These are phyloP conservation scores for Nymphalis polychloros DNA, from an alignment of 2,888 invertebrate species.

Conservation along the genomic window DNA sequence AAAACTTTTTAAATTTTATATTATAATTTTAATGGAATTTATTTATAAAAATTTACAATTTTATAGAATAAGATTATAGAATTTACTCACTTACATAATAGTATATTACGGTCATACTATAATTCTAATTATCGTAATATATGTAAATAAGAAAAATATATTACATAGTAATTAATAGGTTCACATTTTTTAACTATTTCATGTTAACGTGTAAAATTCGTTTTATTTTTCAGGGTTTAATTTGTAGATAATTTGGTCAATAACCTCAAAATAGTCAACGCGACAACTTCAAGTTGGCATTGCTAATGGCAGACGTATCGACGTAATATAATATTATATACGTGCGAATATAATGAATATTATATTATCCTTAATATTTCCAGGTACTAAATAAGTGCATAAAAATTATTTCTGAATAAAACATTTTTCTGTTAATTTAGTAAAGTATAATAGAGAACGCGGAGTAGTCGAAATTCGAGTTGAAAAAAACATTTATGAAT, in stretches of 20 bases:
- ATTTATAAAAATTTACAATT: too few relatives aligned
- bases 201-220: conserved; percentile 10
- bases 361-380: not conserved
- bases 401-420: not conserved
- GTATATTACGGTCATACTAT: too few relatives aligned
- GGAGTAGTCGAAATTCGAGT: too few relatives aligned
- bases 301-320: conserved; percentile 27
- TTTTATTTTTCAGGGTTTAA: conserved; percentile 21
- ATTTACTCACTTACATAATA: too few relatives aligned
- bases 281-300: conserved; percentile 32
- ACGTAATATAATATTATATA: conserved; percentile 14
- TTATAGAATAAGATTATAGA: too few relatives aligned
- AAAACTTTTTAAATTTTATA: not conserved
- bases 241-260: conserved; percentile 30
- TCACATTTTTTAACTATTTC: not conserved
- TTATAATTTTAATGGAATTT: not conserved
- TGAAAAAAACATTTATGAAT: too few relatives aligned
- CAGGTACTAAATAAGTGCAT: not conserved
- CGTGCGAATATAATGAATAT: conserved; percentile 19
- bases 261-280: conserved; percentile 31
- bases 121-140: too few relatives aligned
- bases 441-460: too few relatives aligned
- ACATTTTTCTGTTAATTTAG: too few relatives aligned
- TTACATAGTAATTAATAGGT: too few relatives aligned
- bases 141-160: too few relatives aligned